Conservation (phyloP, 2,113 vertebrate species). For the Cichladusa arquata region DNA sequence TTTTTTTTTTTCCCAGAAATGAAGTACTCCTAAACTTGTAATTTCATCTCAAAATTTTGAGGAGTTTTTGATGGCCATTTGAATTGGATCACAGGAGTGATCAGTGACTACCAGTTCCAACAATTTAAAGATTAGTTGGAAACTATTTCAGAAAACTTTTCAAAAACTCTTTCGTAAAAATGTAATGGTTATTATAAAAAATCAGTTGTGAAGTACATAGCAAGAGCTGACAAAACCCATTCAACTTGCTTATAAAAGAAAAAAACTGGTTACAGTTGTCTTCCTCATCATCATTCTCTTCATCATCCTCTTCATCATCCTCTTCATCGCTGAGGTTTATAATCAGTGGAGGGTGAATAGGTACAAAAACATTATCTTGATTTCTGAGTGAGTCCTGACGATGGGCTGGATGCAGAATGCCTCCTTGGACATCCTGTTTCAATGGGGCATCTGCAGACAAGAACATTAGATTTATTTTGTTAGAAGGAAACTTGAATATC, state of each 20-base stretch:
- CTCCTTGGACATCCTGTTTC: neutral
- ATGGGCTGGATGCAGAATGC: neutral
- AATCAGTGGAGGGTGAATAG: neutral
- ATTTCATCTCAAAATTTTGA: neutral
- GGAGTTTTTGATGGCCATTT: neutral
- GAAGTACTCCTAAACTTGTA: neutral
- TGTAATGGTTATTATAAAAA: neutral
- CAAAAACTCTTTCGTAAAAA: neutral
- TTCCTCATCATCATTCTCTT: slow-evolving; percentile 18
- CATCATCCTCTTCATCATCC: neutral
- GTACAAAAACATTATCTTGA: neutral
- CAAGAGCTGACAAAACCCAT: neutral
- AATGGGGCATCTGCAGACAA: neutral
- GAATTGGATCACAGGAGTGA: neutral
- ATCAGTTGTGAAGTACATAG: neutral
- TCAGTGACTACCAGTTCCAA: neutral
- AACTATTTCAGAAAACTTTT: neutral
- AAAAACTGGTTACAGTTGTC: slow-evolving; percentile 54
- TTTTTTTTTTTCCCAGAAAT: neutral
- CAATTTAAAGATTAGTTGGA: neutral
- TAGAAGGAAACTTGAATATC: neutral
- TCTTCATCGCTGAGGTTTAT: slow-evolving; percentile 47
- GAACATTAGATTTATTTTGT: neutral
- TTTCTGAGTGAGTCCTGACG: neutral
- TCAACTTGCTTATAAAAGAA: neutral